Percentiles rank a stretch among this genome's conserved stretches.
Conservation (phyloP, 2,113 vertebrate species). For the Urocitellus parryii region DNA sequence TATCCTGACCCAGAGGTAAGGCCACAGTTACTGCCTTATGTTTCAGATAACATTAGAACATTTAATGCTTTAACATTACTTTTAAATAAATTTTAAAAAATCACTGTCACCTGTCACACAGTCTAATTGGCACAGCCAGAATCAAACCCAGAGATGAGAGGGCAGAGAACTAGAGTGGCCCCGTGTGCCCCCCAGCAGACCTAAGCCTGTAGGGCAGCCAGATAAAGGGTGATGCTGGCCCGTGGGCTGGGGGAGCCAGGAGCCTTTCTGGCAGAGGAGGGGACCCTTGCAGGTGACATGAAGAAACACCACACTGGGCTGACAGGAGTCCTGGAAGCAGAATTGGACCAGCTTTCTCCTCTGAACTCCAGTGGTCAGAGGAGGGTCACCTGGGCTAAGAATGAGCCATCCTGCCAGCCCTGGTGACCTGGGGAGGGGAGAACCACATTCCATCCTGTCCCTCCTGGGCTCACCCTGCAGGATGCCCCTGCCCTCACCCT, state of each 20-base stretch:
- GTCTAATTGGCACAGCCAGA: background rate
- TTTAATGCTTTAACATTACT: background rate
- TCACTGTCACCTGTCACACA: background rate
- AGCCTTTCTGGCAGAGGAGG: background rate
- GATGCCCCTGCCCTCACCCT: background rate
- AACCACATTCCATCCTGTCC: background rate
- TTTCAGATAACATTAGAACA: background rate
- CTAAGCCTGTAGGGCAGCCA: background rate
- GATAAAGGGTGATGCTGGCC: too few species aligned
- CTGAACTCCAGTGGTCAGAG: background rate
- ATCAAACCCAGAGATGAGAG: background rate
- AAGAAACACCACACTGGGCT: background rate
- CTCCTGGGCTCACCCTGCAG: background rate
- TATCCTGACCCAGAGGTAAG: background rate
- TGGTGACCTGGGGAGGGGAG: background rate
- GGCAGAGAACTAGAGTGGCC: accelerated
- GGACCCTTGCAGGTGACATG: background rate
- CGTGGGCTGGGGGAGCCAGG: background rate
- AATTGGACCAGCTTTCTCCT: background rate
- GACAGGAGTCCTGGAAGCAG: background rate
- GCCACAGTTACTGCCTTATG: background rate
- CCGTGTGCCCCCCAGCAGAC: background rate
- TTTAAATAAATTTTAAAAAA: background rate
- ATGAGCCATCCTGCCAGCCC: background rate
- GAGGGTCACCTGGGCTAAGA: background rate